Evolutionary conservation across 2,113 vertebrate species (phyloP).

Genomic region (Tupaia tana): DNA sequence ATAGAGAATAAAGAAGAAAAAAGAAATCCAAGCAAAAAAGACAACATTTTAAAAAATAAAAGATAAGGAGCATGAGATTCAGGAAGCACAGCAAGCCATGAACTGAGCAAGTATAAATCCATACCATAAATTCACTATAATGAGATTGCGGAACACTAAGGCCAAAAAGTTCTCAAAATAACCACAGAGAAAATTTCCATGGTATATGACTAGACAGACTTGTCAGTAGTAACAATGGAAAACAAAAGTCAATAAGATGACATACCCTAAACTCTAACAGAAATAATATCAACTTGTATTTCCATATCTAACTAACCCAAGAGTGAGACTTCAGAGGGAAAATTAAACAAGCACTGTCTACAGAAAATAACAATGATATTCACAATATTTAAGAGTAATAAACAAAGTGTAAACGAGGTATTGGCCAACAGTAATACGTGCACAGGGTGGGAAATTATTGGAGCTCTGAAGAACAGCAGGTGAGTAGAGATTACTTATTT

Average conservation of each 20-base stretch:
- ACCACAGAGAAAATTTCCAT: background rate
- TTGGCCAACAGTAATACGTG: background rate
- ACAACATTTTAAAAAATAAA: background rate
- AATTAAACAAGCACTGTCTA: background rate
- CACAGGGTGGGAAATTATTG: background rate
- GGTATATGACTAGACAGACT: background rate
- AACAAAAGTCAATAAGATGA: background rate
- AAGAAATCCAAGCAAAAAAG: slow-evolving; percentile 28
- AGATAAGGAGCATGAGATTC: slow-evolving; percentile 30
- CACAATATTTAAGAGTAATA: background rate
- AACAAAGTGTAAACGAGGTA: background rate
- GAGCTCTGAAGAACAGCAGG: background rate
- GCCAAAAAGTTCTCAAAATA: background rate
- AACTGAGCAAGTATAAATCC: slow-evolving; percentile 23
- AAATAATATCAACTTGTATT: background rate
- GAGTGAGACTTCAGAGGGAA: background rate
- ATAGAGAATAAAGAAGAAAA: background rate
- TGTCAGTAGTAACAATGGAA: background rate
- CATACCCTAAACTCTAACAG: background rate
- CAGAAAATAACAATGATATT: background rate
- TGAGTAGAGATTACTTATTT: background rate
- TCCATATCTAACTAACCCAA: background rate
- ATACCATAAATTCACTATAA: background rate
- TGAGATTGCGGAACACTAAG: slow-evolving; percentile 1
- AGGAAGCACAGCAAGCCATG: background rate